Percentiles rank a stretch among this genome's conserved stretches.
phyloP scores from a whole-genome alignment of 2,113 vertebrate species.

The Acrocephalus arundinaceus region DNA sequence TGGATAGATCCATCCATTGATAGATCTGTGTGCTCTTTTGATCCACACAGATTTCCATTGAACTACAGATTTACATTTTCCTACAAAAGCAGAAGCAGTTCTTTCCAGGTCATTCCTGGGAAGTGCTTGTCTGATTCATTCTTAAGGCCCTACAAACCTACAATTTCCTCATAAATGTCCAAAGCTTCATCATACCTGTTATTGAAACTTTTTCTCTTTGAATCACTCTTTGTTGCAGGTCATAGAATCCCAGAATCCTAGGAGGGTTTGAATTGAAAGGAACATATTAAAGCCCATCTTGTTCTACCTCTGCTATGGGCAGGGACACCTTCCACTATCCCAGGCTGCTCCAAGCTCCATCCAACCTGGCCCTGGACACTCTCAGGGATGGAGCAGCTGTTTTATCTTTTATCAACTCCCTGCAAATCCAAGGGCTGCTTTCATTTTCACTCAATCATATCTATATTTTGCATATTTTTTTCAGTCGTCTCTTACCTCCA shows the following conservation, averaged over 20 bases:
- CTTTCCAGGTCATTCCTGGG: neutral
- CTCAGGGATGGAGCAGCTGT: neutral
- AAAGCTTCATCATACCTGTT: neutral
- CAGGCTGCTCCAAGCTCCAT: accelerated
- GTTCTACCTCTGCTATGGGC: neutral
- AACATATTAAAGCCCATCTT: neutral
- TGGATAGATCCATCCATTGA: neutral
- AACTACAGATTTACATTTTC: neutral
- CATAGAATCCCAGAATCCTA: neutral
- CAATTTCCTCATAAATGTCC: neutral
- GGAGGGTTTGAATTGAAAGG: neutral
- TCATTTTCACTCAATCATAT: neutral
- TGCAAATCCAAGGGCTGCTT: neutral
- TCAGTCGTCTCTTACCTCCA: neutral
- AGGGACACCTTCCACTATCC: neutral
- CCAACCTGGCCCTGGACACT: neutral
- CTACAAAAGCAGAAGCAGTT: neutral
- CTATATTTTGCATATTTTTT: neutral
- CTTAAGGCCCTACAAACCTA: neutral
- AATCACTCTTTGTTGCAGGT: neutral
- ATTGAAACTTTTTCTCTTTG: neutral
- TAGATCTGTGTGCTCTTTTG: neutral
- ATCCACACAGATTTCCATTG: neutral
- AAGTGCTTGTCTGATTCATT: neutral
- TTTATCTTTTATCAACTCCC: neutral